These are phyloP conservation scores for Portevinia maculata DNA, from an alignment of 2,888 invertebrate genomes.

Conservation along the genomic window DNA sequence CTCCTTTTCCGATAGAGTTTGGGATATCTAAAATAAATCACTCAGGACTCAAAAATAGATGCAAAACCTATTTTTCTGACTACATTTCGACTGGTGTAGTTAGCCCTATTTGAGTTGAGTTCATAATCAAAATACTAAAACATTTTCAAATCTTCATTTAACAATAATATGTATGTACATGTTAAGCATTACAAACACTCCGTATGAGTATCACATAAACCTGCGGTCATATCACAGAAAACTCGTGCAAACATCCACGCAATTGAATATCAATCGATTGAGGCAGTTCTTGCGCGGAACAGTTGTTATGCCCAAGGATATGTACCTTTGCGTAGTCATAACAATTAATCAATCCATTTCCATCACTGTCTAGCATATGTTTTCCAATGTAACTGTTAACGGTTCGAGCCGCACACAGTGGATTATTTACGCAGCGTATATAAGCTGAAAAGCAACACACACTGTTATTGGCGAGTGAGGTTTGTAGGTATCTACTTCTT, in stretches of 20 bases:
- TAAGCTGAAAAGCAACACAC: conserved; percentile 75
- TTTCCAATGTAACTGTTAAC: conserved; percentile 76
- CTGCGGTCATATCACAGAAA: conserved; percentile 2
- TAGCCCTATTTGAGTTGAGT: no score
- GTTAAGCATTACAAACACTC: not conserved
- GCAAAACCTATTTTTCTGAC: no score
- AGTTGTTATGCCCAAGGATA: conserved; percentile 78
- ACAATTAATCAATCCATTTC: conserved; percentile 78
- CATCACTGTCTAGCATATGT: conserved; percentile 78
- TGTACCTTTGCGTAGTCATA: conserved; percentile 78
- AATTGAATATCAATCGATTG: conserved; percentile 82
- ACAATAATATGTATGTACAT: no score
- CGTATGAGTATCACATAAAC: not conserved
- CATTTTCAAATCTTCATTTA: no score
- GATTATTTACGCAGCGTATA: conserved; percentile 76
- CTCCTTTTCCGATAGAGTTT: no score
- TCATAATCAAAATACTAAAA: no score
- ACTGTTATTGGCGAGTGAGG: no score
- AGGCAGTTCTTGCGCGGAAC: conserved; percentile 70
- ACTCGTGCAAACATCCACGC: conserved; percentile 81
- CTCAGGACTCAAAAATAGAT: no score
- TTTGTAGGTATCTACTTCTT: no score
- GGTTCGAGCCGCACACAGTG: conserved; percentile 76
- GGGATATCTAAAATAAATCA: no score
- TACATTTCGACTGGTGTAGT: no score